Evolutionary conservation across 2,888 invertebrate species (phyloP), one percentile per base, ranked within the genome.

Genomic region (Hirtodrosophila histrioides): DNA sequence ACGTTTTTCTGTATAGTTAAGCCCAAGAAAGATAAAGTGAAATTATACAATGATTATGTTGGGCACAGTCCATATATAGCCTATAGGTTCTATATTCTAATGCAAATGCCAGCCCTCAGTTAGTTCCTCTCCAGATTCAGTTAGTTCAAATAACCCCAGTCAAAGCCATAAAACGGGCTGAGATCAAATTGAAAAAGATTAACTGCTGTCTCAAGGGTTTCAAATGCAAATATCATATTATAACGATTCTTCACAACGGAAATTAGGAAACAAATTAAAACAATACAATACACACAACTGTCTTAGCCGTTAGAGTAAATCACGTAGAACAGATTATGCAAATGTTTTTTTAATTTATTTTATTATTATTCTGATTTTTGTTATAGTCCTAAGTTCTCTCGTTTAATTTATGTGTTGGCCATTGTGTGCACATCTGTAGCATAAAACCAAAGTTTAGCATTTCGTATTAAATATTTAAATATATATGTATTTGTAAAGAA

Each of bases 371-470:
- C 40, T 53, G 9, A 65, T 73, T 76, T 83, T 79, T 82, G 86
- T 84, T 86, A 63, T 86, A 80, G 70, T 50, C 54, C 55, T 86
- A 85, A 71, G 79, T 72, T 75, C 41, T 46, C 40, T 69, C 41
- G 53, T 67, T 78, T 62, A 65, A 39, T 76, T 75, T 71, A 75
- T 82, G 79, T 87, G 83, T 86, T 79, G 84, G 84, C 81, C 81
- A 86, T 83, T 83, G 81, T 77, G 84, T 86, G 81, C 81, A 86
- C 86, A 86, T 83, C 49, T 83, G 83, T 83, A 83, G 83, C 86
- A 84, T 86, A 88, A 88, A 84, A 84, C 84, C 84, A 84, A 84
- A 84, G 84, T 84, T 86, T 84, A 88, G 88, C 84, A 86, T 86
- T 84, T 84, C 86, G 81, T 86, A 86, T 87, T 69, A 58, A 78